Evolutionary conservation across 2,113 vertebrate genomes (phyloP).

Genomic region (Lampris megalopsis): DNA sequence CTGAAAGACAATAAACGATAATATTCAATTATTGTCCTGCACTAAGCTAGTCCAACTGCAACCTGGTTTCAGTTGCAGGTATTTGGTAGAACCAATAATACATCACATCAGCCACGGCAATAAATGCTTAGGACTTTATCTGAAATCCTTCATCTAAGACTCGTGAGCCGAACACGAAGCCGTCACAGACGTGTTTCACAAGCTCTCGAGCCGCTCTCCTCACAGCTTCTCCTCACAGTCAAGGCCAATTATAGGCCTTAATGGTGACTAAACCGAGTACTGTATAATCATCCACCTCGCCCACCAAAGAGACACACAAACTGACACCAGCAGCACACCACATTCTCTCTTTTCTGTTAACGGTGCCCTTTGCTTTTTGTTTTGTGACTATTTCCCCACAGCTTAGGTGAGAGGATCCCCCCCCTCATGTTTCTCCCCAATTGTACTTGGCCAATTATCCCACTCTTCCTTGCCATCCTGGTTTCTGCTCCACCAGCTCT

Average conservation of each 20-base stretch:
- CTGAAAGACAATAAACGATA: too few relatives aligned
- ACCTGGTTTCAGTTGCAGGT: too few relatives aligned
- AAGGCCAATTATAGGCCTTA: conserved; percentile 24
- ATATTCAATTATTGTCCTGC: too few relatives aligned
- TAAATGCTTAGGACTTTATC: too few relatives aligned
- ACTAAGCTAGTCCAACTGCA: too few relatives aligned
- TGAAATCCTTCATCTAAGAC: neutral
- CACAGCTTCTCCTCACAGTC: neutral
- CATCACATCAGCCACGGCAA: too few relatives aligned
- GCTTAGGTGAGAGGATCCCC: neutral
- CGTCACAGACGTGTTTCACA: neutral
- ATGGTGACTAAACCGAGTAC: conserved; percentile 18
- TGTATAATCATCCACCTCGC: neutral
- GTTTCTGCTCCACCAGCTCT: too few relatives aligned
- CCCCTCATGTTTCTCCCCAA: too few relatives aligned
- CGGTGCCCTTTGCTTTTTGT: neutral
- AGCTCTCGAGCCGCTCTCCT: neutral
- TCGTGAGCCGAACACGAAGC: neutral
- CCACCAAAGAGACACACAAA: neutral
- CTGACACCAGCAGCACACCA: conserved; percentile 2
- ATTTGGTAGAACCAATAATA: too few relatives aligned
- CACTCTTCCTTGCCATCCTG: too few relatives aligned
- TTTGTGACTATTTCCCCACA: neutral
- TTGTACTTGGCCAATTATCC: too few relatives aligned
- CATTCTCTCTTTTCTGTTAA: neutral